These are phyloP conservation scores for Resseliella maxima DNA, from an alignment of 2,888 invertebrate genomes.

Conservation along the genomic window DNA sequence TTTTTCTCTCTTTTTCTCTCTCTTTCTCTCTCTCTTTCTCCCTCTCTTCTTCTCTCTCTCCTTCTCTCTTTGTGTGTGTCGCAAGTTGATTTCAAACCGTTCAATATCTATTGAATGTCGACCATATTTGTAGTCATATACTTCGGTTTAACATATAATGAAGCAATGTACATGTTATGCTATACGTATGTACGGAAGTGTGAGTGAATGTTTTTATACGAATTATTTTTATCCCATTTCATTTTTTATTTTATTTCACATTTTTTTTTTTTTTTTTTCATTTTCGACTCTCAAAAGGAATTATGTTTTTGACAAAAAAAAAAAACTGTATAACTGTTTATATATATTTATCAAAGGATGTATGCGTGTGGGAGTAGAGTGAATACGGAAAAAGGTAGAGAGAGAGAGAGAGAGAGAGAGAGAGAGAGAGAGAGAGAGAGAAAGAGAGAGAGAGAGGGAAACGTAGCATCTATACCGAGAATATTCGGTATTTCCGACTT, in stretches of 20 bases:
- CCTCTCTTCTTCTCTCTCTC: too few relatives aligned
- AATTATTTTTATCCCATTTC: slow-evolving; percentile 40
- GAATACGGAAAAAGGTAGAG: too few relatives aligned
- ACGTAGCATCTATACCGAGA: neutral
- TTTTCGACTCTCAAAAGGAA: neutral
- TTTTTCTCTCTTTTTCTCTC: too few relatives aligned
- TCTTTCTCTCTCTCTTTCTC: too few relatives aligned
- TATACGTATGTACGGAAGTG: neutral
- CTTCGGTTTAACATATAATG: neutral
- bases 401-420: too few relatives aligned
- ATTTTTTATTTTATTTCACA: too few relatives aligned
- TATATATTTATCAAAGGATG: neutral
- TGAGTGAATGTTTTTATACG: slow-evolving; percentile 10
- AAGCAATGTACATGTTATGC: neutral
- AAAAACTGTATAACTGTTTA: too few relatives aligned
- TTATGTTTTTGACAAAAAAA: neutral
- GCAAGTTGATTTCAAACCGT: neutral
- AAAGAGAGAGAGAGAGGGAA: too few relatives aligned
- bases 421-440: too few relatives aligned
- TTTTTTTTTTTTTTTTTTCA: neutral
- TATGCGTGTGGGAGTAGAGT: neutral
- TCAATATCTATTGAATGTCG: neutral
- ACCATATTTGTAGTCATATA: neutral
- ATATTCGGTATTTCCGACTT: neutral
- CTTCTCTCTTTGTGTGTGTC: too few relatives aligned